Evolutionary conservation across 2,113 vertebrate species (phyloP), one percentile per base, ranked within the genome.

Genomic region (Pelvicachromis taeniatus): DNA sequence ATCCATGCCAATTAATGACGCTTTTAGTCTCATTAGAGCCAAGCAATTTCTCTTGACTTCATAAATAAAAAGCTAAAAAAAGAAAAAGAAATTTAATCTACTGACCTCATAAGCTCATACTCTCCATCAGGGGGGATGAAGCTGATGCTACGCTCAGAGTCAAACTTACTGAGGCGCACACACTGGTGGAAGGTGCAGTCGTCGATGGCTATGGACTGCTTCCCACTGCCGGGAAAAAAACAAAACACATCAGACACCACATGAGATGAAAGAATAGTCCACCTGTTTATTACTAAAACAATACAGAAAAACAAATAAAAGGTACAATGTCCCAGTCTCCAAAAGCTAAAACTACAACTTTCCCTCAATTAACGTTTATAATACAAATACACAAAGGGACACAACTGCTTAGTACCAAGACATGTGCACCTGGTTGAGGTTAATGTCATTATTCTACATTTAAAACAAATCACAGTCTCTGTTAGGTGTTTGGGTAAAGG

Each of bases 171-270:
- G 96, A 99, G 98, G 54, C 99, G 97, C 87, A 99, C 99, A 4
- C 99, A 99, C 93, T 99, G 99, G 93, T 99, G 98, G 95, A 99
- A 99, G 80, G 98, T 99, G 96, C 99, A 99, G 97, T 99, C 99
- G 1, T 99, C 99, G 6, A 99, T 99, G 91, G 99, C 99, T 35
- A 99, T 99, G 11, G 99, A 99, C 96, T 99, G 99, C 95, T 99
- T 99, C 89, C 99, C 98, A 0, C 98, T 99, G 88, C 17, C 84
- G 26, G 19, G 19, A 85, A 50, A 85, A 17, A 40, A n/a, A n/a
- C n/a, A n/a, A 70, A 61, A 82, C 52, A 77, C 63, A 91, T 77
- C 23, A 87, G 13, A 85, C 4, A 88, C n/a, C 38, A 77, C 45
- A 80, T 38, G 33, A 80, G 26, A 65, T 21, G 5, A 21, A 54